Evolutionary conservation across 2,797 vertebrate genomes (phyloP).

Genomic region (Ptychadena robeensis): DNA sequence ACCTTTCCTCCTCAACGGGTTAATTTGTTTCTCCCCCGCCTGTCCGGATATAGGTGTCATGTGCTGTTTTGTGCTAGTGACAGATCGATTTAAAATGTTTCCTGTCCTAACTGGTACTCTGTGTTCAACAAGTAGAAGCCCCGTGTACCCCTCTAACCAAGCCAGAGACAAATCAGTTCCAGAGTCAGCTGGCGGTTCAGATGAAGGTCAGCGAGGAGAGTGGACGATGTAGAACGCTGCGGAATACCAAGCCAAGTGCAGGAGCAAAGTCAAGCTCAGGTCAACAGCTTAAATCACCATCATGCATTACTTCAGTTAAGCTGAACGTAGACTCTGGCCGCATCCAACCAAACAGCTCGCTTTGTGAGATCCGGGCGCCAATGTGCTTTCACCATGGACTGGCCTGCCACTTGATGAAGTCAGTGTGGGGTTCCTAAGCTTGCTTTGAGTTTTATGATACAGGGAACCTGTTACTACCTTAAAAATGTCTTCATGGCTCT

Average conservation of each 20-base stretch:
- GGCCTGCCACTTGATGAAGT: no score
- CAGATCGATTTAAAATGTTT: background rate
- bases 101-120: background rate
- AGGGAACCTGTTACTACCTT: no score
- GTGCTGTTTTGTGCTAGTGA: background rate
- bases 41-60: background rate
- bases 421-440: no score
- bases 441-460: no score
- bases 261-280: background rate
- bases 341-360: no score
- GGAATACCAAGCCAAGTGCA: background rate
- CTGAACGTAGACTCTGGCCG: background rate
- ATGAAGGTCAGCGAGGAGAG: background rate
- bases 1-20: background rate
- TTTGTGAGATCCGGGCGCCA: no score
- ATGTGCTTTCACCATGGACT: no score
- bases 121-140: background rate
- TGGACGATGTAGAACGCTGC: background rate
- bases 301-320: background rate
- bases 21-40: background rate
- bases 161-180: background rate
- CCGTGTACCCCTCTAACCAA: background rate
- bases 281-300: background rate
- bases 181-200: background rate
- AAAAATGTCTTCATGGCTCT: no score